Evolutionary conservation across 2,797 vertebrate genomes (phyloP).

Genomic region (Hypotaenidia philippensis): DNA sequence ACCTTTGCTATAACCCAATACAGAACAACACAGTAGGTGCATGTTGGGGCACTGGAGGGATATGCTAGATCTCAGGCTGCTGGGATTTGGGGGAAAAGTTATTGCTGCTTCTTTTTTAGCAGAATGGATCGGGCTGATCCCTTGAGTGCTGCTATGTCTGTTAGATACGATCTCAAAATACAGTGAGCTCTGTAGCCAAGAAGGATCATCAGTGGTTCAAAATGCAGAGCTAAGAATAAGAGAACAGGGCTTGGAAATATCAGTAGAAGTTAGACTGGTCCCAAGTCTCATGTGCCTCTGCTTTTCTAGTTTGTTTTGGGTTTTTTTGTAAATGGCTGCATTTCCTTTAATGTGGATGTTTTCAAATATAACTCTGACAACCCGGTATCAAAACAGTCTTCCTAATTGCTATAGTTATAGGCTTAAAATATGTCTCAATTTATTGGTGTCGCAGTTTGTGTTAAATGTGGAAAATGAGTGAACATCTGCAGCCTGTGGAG

Average conservation of each 20-base stretch:
- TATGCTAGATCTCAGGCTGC: neutral
- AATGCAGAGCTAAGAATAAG: neutral
- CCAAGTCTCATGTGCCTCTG: neutral
- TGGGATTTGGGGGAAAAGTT: accelerated
- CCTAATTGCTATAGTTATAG: neutral
- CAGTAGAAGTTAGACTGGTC: neutral
- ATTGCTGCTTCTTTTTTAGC: neutral
- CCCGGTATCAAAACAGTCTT: neutral
- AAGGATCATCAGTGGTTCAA: neutral
- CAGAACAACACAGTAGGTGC: neutral
- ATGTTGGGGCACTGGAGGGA: neutral
- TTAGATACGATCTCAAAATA: neutral
- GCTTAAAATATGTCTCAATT: neutral
- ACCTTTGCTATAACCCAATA: neutral
- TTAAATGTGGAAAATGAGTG: neutral
- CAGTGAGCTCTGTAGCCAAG: neutral
- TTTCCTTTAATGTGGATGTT: neutral
- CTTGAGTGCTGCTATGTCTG: neutral
- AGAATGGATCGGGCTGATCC: neutral
- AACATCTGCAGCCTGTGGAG: neutral
- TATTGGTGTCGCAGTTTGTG: neutral
- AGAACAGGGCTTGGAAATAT: neutral
- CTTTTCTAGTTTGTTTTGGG: neutral
- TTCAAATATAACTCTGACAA: neutral
- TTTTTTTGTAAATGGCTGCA: neutral